Conservation (phyloP, 2,797 vertebrate genomes). For the Glyptemys insculpta region DNA sequence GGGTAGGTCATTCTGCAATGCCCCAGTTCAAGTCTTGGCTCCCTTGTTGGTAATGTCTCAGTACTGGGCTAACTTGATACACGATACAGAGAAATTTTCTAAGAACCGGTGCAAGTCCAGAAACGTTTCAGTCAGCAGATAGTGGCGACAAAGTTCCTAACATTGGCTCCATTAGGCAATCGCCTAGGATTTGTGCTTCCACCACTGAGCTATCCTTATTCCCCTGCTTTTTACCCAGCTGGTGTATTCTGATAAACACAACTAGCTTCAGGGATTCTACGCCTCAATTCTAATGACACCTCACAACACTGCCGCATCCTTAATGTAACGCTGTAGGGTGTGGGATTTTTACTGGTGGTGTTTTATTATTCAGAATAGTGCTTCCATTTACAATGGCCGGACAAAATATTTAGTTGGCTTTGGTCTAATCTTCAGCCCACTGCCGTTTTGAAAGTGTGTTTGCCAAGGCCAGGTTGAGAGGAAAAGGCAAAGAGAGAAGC, state of each 20-base stretch:
- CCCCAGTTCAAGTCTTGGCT: background rate
- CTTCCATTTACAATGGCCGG: background rate
- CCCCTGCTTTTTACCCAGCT: background rate
- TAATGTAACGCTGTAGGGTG: background rate
- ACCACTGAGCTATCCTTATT: background rate
- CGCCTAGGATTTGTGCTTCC: background rate
- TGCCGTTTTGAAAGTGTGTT: background rate
- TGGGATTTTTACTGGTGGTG: background rate
- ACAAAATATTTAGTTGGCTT: fast-evolving
- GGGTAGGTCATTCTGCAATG: background rate
- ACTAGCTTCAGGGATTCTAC: background rate
- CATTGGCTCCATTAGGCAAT: background rate
- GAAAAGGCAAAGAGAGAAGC: background rate
- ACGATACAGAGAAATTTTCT: background rate
- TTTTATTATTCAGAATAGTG: background rate
- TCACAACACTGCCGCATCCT: background rate
- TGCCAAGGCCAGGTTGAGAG: background rate
- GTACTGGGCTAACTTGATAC: too few relatives aligned
- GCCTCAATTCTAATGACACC: background rate
- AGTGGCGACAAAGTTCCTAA: background rate
- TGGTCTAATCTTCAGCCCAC: background rate
- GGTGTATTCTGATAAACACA: background rate
- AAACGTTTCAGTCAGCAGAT: background rate
- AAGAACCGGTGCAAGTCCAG: background rate
- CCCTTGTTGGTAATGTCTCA: too few relatives aligned